Evolutionary conservation across 2,113 vertebrate genomes (phyloP).

Genomic region (Lepidothrix coronata): DNA sequence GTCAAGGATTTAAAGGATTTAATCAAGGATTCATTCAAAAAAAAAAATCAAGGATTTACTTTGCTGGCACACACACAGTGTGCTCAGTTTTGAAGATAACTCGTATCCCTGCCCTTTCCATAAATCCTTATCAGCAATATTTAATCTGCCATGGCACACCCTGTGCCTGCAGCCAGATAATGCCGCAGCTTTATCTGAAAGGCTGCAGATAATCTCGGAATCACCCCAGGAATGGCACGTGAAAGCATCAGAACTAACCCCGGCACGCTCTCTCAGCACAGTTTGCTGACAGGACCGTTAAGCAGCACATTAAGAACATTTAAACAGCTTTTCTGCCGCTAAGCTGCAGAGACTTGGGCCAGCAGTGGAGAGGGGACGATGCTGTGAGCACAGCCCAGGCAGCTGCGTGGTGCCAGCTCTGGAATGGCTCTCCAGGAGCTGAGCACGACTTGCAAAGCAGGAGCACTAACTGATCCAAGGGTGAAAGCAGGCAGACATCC

Average conservation of each 20-base stretch:
- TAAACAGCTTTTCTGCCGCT: background rate
- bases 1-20: background rate
- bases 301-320: background rate
- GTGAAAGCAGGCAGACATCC: constrained; percentile 16
- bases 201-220: background rate
- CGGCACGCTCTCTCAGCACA: background rate
- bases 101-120: background rate
- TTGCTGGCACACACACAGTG: background rate
- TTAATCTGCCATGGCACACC: background rate
- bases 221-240: background rate
- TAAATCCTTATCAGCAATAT: background rate
- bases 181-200: background rate
- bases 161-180: background rate
- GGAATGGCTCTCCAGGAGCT: background rate
- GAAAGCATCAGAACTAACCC: background rate
- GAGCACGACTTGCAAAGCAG: constrained; percentile 41
- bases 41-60: background rate
- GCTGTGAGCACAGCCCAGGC: background rate
- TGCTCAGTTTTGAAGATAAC: background rate
- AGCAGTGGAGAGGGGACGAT: background rate
- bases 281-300: background rate
- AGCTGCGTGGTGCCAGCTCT: background rate
- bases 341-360: background rate
- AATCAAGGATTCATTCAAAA: background rate
- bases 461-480: background rate